Evolutionary conservation across 2,113 vertebrate genomes (phyloP).

Genomic region (Dromiciops gliroides): DNA sequence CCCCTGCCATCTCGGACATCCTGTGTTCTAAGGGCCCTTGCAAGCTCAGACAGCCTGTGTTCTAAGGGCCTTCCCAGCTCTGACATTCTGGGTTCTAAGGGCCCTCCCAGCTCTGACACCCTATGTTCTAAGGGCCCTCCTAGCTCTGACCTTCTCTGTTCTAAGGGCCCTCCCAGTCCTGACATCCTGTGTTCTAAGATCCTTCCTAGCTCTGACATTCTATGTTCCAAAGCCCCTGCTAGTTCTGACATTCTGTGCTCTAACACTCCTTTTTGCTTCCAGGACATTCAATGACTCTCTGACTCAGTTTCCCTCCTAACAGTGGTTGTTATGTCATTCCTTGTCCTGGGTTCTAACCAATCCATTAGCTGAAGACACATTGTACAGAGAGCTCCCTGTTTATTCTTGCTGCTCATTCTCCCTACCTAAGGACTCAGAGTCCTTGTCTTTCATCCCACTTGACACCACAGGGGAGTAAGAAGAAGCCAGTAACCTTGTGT

Average conservation of each 20-base stretch:
- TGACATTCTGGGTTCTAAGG: background rate
- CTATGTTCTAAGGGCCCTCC: background rate
- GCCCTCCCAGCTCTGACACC: background rate
- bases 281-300: background rate
- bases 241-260: background rate
- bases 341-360: background rate
- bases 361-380: fast-evolving
- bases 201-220: background rate
- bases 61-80: background rate
- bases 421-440: background rate
- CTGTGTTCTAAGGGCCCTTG: background rate
- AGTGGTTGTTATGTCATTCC: fast-evolving
- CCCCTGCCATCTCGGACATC: too few relatives aligned
- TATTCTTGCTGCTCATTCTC: background rate
- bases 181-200: background rate
- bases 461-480: background rate
- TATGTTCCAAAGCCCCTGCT: background rate
- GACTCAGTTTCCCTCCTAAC: background rate
- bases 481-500: fast-evolving
- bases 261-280: background rate
- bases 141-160: background rate
- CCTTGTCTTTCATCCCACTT: background rate
- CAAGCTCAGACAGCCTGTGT: background rate
- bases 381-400: fast-evolving
- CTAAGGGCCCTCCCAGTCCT: background rate